These are phyloP conservation scores for Actinostola sp. DNA, from an alignment of 92 coral and sea anemone genomes.

Conservation along the genomic window DNA sequence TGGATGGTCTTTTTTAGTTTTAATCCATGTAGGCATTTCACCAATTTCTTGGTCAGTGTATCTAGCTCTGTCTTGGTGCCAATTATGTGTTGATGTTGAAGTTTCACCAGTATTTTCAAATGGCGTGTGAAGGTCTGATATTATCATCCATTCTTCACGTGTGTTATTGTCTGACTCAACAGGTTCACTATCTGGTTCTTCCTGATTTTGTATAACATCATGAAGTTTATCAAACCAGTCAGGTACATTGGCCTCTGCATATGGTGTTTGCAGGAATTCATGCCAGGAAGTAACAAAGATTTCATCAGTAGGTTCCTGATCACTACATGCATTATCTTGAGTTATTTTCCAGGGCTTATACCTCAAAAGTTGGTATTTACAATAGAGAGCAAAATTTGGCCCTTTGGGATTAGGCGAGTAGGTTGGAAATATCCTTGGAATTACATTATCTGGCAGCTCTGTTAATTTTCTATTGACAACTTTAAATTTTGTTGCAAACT, in stretches of 20 bases:
- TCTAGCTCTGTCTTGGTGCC: slow-evolving; percentile 38
- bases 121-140: slow-evolving; percentile 46
- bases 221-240: slow-evolving; percentile 71
- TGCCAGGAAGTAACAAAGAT: slow-evolving; percentile 45
- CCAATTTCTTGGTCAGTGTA: slow-evolving; percentile 57
- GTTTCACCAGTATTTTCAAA: slow-evolving; percentile 34
- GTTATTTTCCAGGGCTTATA: slow-evolving; percentile 62
- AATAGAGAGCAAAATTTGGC: slow-evolving; percentile 40
- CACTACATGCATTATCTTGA: slow-evolving; percentile 62
- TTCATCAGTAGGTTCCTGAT: slow-evolving; percentile 51
- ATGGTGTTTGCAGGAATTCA: slow-evolving; percentile 53
- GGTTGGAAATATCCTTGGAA: slow-evolving; percentile 59
- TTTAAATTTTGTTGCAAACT: slow-evolving; percentile 46
- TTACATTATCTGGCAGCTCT: slow-evolving; percentile 40
- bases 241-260: slow-evolving; percentile 54
- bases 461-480: slow-evolving; percentile 33
- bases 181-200: slow-evolving; percentile 24
- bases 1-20: slow-evolving; percentile 29
- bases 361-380: slow-evolving; percentile 53
- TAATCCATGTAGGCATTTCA: slow-evolving; percentile 61
- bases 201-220: slow-evolving; percentile 53
- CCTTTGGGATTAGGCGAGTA: slow-evolving; percentile 62
- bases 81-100: slow-evolving; percentile 35
- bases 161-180: slow-evolving; percentile 18
- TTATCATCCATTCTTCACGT: slow-evolving; percentile 78